Conservation (phyloP, 35 echinoderm and acorn worm genomes). For the Acanthaster planci region DNA sequence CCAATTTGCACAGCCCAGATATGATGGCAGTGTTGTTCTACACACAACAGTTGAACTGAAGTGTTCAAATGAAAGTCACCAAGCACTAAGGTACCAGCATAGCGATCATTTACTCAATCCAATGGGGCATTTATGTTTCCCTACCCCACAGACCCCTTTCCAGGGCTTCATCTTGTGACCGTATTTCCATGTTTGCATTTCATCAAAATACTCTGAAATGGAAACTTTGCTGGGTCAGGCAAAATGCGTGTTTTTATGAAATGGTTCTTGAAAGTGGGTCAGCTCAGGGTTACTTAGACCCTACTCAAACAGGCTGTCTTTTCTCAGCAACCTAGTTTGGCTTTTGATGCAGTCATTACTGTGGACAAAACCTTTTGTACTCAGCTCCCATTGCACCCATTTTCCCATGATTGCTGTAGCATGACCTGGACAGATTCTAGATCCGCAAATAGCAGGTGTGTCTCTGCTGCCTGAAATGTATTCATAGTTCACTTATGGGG, state of each 20-base stretch:
- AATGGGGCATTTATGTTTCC: too few species aligned
- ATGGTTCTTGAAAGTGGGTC: background rate
- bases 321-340: background rate
- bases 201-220: constrained; percentile 23
- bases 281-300: background rate
- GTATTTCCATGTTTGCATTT: background rate
- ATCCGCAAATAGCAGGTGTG: too few species aligned
- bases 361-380: background rate
- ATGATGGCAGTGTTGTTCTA: constrained; percentile 2
- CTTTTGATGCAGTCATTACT: constrained; percentile 10
- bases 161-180: too few species aligned
- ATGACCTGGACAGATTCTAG: too few species aligned
- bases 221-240: background rate
- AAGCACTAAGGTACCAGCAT: too few species aligned
- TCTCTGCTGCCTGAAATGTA: too few species aligned
- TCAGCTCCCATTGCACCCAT: background rate
- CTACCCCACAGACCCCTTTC: too few species aligned
- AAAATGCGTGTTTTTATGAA: constrained; percentile 1
- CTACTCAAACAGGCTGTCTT: background rate
- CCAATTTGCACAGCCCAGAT: constrained; percentile 19
- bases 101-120: too few species aligned
- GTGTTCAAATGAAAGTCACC: too few species aligned
- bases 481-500: too few species aligned
- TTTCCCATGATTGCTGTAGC: too few species aligned
- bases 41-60: background rate